A percentile compares a stretch with the other conserved stretches of the same genome.
These are phyloP conservation scores for Eupithecia centaureata DNA, from an alignment of 2,888 invertebrate species.

Conservation along the genomic window DNA sequence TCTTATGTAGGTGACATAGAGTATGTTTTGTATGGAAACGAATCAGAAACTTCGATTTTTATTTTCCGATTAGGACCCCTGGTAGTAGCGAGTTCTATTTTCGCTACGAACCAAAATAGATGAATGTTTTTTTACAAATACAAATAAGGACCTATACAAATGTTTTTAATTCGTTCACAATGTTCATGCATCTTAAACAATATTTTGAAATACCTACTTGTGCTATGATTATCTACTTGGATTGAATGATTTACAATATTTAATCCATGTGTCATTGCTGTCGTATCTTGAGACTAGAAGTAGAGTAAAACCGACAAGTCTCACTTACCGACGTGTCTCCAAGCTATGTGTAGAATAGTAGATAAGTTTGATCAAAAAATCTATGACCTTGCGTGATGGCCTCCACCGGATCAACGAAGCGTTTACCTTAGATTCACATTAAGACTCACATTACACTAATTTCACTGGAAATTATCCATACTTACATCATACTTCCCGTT, in stretches of 20 bases:
- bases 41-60: no score
- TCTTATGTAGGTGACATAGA: no score
- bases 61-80: no score
- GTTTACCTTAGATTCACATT: conserved; percentile 59
- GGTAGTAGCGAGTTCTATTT: neutral
- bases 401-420: conserved; percentile 62
- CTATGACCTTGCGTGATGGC: conserved; percentile 58
- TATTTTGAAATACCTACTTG: no score
- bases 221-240: no score
- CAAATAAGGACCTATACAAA: no score
- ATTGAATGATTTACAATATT: neutral
- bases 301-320: neutral
- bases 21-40: no score
- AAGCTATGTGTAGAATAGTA: conserved; percentile 12
- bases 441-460: conserved; percentile 64
- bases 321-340: neutral
- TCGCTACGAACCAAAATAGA: neutral
- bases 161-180: no score
- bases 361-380: conserved; percentile 16
- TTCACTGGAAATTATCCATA: conserved; percentile 62
- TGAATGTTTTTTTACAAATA: no score
- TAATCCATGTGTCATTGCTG: neutral
- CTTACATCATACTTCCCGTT: conserved; percentile 39
- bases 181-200: no score
- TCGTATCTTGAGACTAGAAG: neutral